phyloP scores from a whole-genome alignment of 2,113 vertebrate species.

The Prolemur simus region DNA sequence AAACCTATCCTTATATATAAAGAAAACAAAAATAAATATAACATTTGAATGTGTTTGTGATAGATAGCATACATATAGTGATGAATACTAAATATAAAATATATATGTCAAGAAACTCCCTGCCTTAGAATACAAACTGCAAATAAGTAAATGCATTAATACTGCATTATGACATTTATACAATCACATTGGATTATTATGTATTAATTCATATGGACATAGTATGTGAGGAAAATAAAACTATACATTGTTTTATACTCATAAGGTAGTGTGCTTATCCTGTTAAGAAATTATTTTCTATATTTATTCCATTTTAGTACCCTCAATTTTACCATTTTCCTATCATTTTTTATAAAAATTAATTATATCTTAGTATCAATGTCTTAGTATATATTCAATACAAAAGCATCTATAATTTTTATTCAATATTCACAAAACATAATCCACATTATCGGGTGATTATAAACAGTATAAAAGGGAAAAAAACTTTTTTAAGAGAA shows the following conservation, averaged over 20 bases:
- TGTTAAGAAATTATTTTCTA: neutral
- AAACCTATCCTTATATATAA: neutral
- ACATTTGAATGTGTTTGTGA: neutral
- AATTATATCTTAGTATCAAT: neutral
- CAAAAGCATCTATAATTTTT: neutral
- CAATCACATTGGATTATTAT: neutral
- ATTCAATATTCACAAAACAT: neutral
- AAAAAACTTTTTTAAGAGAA: conserved; percentile 12
- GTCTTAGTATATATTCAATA: neutral
- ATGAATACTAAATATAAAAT: neutral
- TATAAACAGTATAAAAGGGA: neutral
- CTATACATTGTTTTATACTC: neutral
- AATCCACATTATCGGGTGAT: neutral
- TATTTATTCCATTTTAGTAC: neutral
- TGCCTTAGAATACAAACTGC: neutral
- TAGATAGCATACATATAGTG: neutral
- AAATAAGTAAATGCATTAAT: neutral
- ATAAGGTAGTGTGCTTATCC: neutral
- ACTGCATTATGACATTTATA: neutral
- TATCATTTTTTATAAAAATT: neutral
- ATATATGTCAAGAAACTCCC: neutral
- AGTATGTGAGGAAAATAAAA: neutral
- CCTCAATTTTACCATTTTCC: neutral
- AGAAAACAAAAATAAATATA: neutral
- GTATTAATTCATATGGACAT: neutral